phyloP scores from a whole-genome alignment of 2,113 vertebrate genomes.

The Prunella fulvescens region DNA sequence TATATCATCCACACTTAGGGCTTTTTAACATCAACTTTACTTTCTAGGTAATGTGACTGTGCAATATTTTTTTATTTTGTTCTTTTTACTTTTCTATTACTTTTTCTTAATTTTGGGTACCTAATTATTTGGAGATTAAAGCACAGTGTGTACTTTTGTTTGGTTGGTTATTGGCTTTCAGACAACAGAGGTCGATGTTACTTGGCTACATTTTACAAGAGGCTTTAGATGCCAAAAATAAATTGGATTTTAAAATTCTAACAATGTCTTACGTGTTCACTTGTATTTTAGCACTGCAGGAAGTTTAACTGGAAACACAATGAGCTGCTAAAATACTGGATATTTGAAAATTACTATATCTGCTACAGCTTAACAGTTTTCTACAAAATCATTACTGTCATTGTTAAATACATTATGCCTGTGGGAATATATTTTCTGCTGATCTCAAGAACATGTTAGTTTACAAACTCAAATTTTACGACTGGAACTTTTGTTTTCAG shows the following conservation, averaged over 20 bases:
- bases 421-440: conserved; percentile 86
- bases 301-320: conserved; percentile 80
- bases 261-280: conserved; percentile 51
- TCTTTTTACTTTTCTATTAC: conserved; percentile 90
- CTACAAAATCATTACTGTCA: conserved; percentile 45
- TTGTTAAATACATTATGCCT: conserved; percentile 73
- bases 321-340: conserved; percentile 84
- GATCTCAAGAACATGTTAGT: conserved; percentile 64
- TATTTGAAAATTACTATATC: conserved; percentile 43
- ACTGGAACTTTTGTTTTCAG: conserved; percentile 79
- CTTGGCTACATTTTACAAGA: conserved; percentile 54
- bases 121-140: conserved; percentile 72
- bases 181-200: conserved; percentile 18
- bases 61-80: conserved; percentile 82
- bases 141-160: conserved; percentile 55
- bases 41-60: conserved; percentile 83
- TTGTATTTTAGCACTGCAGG: conserved; percentile 70
- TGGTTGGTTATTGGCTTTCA: conserved; percentile 58
- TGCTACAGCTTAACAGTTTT: conserved; percentile 64
- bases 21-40: conserved; percentile 79
- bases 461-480: conserved; percentile 81
- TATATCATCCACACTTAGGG: conserved; percentile 80
- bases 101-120: conserved; percentile 79
- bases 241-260: conserved; percentile 63
- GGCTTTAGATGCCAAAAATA: conserved; percentile 65